Conservation (phyloP, 2,888 invertebrate genomes). For the Stomorhina lunata region DNA sequence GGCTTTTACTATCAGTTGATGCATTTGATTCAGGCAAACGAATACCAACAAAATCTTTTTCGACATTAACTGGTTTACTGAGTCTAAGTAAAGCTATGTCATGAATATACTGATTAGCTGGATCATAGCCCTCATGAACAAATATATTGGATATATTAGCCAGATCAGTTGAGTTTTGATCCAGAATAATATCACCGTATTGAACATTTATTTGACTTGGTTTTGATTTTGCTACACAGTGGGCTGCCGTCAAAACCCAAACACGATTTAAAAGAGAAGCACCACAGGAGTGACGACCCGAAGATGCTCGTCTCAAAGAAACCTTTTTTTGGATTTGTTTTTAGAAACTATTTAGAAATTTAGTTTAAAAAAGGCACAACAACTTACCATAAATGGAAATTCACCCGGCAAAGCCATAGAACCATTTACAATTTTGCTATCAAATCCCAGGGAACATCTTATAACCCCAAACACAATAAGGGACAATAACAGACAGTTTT, state of each 20-base stretch:
- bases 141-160: slow-evolving; percentile 70
- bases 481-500: background rate
- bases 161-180: slow-evolving; percentile 70
- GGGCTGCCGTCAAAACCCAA: slow-evolving; percentile 78
- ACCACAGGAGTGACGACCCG: slow-evolving; percentile 75
- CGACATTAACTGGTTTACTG: slow-evolving; percentile 65
- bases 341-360: background rate
- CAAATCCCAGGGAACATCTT: slow-evolving; percentile 34
- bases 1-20: slow-evolving; percentile 64
- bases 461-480: slow-evolving; percentile 1
- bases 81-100: slow-evolving; percentile 76
- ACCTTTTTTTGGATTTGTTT: slow-evolving; percentile 64
- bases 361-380: background rate
- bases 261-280: slow-evolving; percentile 73
- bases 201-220: slow-evolving; percentile 73
- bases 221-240: slow-evolving; percentile 72
- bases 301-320: slow-evolving; percentile 71
- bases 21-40: slow-evolving; percentile 70
- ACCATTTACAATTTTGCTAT: slow-evolving; percentile 75
- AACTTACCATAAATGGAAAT: slow-evolving; percentile 76
- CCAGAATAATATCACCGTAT: slow-evolving; percentile 73
- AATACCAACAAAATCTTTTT: slow-evolving; percentile 70
- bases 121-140: slow-evolving; percentile 73
- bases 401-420: slow-evolving; percentile 72
- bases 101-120: slow-evolving; percentile 70